Evolutionary conservation across 2,888 invertebrate genomes (phyloP), one percentile per base, ranked within the genome.

Genomic region (Orchestes rusci): DNA sequence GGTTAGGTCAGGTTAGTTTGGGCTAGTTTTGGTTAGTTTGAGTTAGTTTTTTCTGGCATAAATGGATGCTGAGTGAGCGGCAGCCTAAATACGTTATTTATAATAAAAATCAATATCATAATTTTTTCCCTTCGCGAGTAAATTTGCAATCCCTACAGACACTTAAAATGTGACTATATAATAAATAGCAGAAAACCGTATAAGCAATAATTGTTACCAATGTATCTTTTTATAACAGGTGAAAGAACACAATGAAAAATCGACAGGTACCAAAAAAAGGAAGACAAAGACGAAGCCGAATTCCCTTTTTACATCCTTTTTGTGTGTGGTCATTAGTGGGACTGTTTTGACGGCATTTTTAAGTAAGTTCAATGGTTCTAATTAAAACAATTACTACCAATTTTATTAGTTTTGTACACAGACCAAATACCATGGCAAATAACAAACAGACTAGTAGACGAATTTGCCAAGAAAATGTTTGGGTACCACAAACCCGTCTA

Each of bases 401-500:
- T n/a, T n/a, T n/a, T n/a, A n/a, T n/a, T n/a, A 78, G 77, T 76
- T 50, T 58, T 77, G 55, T 75, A 77, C 61, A 72, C 75, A 40
- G 75, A 76, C 48, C 72, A 75, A 48, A 66, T 70, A 54, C 67
- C 69, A 48, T 68, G 68, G 68, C 62, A 67, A 48, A 52, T 68
- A 38, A 66, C 65, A 60, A 72, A 75, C 53, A 70, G 70, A 59
- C 76, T 81, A 61, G 68, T 86, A 51, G 85, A 87, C 59, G 76
- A 76, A n/a, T 63, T 87, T 46, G 86, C 84, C 16, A 78, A 80
- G 60, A 76, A 74, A 37, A 71, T 89, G 43, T 16, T 50, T n/a
- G 87, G 85, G 33, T 77, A 87, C 59, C 75, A 79, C 58, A 76
- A 78, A 56, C 74, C 75, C 28, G 77, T 79, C 33, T 82, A 92